Evolutionary conservation across 2,797 vertebrate genomes (phyloP).

Genomic region (Apodemus agrarius): DNA sequence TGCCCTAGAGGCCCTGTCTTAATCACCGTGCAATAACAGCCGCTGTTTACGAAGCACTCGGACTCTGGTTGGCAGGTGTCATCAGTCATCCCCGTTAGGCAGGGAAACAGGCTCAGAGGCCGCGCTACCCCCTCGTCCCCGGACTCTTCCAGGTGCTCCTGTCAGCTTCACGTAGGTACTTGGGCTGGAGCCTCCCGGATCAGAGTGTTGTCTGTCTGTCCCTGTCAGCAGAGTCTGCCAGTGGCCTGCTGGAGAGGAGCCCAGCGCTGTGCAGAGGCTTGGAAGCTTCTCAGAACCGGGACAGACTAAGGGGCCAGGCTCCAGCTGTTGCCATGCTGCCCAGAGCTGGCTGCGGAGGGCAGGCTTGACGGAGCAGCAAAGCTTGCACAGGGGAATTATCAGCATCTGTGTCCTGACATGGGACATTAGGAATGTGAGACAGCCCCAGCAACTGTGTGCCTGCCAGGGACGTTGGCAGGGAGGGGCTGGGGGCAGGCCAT

Average conservation of each 20-base stretch:
- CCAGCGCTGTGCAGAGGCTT: neutral
- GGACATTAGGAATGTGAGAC: conserved; percentile 88
- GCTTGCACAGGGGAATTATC: conserved; percentile 79
- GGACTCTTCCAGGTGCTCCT: neutral
- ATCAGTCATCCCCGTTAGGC: conserved; percentile 7
- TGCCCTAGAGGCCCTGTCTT: neutral
- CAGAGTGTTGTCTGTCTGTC: neutral
- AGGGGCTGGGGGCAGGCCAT: conserved; percentile 20
- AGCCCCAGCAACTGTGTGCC: conserved; percentile 20
- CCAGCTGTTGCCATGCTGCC: neutral
- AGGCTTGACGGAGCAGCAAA: neutral
- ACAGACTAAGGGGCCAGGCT: neutral
- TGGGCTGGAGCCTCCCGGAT: neutral
- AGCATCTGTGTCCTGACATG: conserved; percentile 89
- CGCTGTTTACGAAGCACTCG: conserved; percentile 16
- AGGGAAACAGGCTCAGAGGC: neutral
- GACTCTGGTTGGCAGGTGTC: neutral
- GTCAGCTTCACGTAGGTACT: neutral
- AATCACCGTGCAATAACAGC: neutral
- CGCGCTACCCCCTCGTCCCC: rapidly evolving
- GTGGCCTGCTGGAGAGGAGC: neutral
- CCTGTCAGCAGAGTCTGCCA: neutral
- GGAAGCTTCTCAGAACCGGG: conserved; percentile 11
- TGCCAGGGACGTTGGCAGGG: conserved; percentile 66
- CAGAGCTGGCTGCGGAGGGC: neutral